Percentiles rank a stretch among this genome's conserved stretches.
Evolutionary conservation across 2,797 vertebrate genomes (phyloP).

Genomic region (Cirrhinus molitorella): DNA sequence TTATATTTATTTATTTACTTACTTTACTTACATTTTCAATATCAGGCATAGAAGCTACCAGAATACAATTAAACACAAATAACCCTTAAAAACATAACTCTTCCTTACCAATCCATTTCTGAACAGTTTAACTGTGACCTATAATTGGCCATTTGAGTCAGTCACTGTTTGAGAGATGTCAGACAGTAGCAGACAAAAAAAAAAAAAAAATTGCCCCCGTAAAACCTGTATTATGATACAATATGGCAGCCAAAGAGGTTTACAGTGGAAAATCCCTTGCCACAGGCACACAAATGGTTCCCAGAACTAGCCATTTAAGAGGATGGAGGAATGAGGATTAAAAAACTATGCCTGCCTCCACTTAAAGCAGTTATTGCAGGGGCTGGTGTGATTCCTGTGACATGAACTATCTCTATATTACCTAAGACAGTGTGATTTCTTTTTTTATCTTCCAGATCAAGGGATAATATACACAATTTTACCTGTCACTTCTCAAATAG

Average conservation of each 20-base stretch:
- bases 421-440: neutral
- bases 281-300: constrained; percentile 49
- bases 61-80: neutral
- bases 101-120: neutral
- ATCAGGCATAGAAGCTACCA: neutral
- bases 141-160: constrained; percentile 46
- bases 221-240: constrained; percentile 48
- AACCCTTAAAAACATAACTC: neutral
- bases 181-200: constrained; percentile 23
- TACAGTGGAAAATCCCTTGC: constrained; percentile 50
- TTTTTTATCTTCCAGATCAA: neutral
- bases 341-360: constrained; percentile 26
- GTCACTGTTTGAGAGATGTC: constrained; percentile 45
- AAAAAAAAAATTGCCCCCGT: neutral
- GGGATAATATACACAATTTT: neutral
- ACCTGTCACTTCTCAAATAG: neutral
- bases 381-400: constrained; percentile 16
- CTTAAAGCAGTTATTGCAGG: constrained; percentile 31
- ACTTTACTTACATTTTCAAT: neutral
- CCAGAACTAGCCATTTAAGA: constrained; percentile 51
- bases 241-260: constrained; percentile 48
- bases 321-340: constrained; percentile 50
- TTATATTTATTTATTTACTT: neutral
- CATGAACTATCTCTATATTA: constrained; percentile 2
- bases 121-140: constrained; percentile 22